These are phyloP conservation scores for Aleiodes testaceus DNA, from an alignment of 2,888 invertebrate genomes.

Conservation along the genomic window DNA sequence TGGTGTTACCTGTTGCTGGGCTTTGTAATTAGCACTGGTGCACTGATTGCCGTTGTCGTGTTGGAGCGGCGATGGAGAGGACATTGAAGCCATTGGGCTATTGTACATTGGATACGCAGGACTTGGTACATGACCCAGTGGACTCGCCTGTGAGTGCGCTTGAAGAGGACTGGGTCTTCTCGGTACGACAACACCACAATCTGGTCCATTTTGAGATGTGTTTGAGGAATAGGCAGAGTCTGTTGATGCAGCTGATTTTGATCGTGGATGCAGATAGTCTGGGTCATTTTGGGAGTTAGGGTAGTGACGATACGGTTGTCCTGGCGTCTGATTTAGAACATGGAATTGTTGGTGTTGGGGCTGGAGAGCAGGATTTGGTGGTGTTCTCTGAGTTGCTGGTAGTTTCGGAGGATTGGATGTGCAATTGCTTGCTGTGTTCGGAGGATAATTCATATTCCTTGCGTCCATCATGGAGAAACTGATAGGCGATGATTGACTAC, in stretches of 20 bases:
- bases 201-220: slow-evolving; percentile 79
- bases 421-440: slow-evolving; percentile 72
- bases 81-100: slow-evolving; percentile 85
- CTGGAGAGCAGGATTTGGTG: slow-evolving; percentile 60
- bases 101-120: slow-evolving; percentile 90
- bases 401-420: slow-evolving; percentile 57
- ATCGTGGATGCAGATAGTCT: slow-evolving; percentile 77
- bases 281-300: slow-evolving; percentile 77
- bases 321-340: slow-evolving; percentile 49
- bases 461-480: slow-evolving; percentile 86
- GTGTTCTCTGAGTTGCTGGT: slow-evolving; percentile 56
- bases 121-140: slow-evolving; percentile 83
- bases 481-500: slow-evolving; percentile 82
- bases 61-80: slow-evolving; percentile 78
- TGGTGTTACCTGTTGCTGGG: slow-evolving; percentile 74
- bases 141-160: slow-evolving; percentile 82
- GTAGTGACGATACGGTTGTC: slow-evolving; percentile 76
- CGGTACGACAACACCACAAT: slow-evolving; percentile 79
- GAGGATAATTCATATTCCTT: slow-evolving; percentile 78
- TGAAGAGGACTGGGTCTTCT: slow-evolving; percentile 81
- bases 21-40: slow-evolving; percentile 62
- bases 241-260: slow-evolving; percentile 78
- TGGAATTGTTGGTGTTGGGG: slow-evolving; percentile 55
- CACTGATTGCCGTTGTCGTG: slow-evolving; percentile 73
- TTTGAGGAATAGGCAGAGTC: slow-evolving; percentile 79